A percentile compares a stretch with the other conserved stretches of the same genome.
Evolutionary conservation across 2,797 vertebrate species (phyloP).

Genomic region (Coreius guichenoti): DNA sequence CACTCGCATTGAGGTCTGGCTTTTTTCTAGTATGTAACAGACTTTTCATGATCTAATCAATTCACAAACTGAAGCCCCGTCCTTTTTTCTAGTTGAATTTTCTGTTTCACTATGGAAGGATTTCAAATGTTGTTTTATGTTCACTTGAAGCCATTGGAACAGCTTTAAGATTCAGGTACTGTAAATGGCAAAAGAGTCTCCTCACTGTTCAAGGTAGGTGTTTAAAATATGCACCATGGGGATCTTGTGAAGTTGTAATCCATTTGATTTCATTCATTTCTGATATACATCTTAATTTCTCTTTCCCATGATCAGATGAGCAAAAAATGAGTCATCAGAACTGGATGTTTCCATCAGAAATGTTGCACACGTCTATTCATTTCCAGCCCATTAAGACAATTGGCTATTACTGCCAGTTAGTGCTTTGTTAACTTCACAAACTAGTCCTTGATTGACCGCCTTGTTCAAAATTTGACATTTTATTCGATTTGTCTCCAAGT

Average conservation of each 20-base stretch:
- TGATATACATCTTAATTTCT: not conserved
- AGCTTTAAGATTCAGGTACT: constrained; percentile 30
- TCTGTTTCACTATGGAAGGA: not conserved
- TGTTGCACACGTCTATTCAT: not conserved
- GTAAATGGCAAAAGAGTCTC: constrained; percentile 22
- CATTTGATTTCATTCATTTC: not conserved
- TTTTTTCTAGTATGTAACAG: too few relatives aligned
- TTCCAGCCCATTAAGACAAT: constrained; percentile 8
- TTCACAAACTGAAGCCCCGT: not conserved
- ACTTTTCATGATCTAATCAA: not conserved
- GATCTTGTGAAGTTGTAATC: not conserved
- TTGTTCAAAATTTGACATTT: constrained; percentile 7
- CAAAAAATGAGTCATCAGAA: not conserved
- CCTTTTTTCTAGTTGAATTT: not conserved
- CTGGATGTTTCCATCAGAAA: not conserved
- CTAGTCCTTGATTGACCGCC: constrained; percentile 6
- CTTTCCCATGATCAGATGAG: not conserved
- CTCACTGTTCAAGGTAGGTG: constrained; percentile 55
- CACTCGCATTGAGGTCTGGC: not conserved
- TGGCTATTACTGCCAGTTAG: not conserved
- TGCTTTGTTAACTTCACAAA: constrained; percentile 23
- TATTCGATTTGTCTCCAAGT: constrained; percentile 7
- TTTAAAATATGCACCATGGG: constrained; percentile 14
- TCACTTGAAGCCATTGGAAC: constrained; percentile 32
- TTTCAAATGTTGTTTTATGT: constrained; percentile 18